These are phyloP conservation scores for Vesta saturnalis DNA, from an alignment of 2,888 invertebrate genomes.

Conservation along the genomic window DNA sequence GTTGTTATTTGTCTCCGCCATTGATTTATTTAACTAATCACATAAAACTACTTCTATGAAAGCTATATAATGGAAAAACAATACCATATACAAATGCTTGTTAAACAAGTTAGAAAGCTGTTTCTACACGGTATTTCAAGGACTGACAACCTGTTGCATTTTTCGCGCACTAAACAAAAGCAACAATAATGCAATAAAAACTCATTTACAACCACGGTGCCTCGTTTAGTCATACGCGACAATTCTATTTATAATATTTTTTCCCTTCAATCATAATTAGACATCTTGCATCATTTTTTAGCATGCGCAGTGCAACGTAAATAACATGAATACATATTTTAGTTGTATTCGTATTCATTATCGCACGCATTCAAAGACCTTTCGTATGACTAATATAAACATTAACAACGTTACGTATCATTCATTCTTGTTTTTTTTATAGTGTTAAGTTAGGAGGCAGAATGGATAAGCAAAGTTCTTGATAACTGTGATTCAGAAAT, in stretches of 20 bases:
- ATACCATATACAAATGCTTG: too few species aligned
- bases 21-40: too few species aligned
- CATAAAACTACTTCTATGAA: too few species aligned
- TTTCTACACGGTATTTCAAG: not conserved
- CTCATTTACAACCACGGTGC: not conserved
- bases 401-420: slow-evolving; percentile 16
- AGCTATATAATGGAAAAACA: too few species aligned
- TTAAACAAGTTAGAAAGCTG: too few species aligned
- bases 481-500: not conserved
- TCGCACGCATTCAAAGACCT: slow-evolving; percentile 26
- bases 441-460: too few species aligned
- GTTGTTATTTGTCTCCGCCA: too few species aligned
- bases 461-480: too few species aligned
- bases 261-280: not conserved
- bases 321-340: too few species aligned
- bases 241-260: not conserved
- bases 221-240: not conserved
- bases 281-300: not conserved
- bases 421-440: slow-evolving; percentile 4
- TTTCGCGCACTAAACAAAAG: not conserved
- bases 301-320: not conserved
- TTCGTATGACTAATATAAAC: slow-evolving; percentile 35
- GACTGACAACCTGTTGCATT: not conserved
- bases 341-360: not conserved
- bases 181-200: not conserved